Percentiles rank a stretch among this genome's conserved stretches.
phyloP scores from a whole-genome alignment of 1,140 invertebrate genomes.

The Coboldia fuscipes region DNA sequence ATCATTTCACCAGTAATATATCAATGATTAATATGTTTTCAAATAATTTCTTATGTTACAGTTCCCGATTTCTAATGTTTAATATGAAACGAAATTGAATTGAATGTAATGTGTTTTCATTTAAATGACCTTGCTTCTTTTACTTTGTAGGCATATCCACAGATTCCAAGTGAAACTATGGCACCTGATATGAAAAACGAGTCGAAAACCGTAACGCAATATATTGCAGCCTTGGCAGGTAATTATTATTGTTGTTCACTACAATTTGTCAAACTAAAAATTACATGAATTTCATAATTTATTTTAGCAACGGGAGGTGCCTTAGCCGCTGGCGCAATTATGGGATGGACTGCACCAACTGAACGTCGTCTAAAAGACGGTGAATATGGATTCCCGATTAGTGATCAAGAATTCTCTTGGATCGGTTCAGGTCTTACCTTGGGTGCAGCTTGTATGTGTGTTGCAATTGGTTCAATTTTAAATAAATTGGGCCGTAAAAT shows the following conservation, averaged over 20 bases:
- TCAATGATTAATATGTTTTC: no score
- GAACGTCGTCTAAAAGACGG: slow-evolving; percentile 23
- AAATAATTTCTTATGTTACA: no score
- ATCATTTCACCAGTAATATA: no score
- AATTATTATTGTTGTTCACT: slow-evolving; percentile 5
- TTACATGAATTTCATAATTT: slow-evolving; percentile 4
- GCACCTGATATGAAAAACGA: no score
- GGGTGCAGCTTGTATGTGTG: slow-evolving; percentile 46
- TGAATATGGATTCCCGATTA: slow-evolving; percentile 29
- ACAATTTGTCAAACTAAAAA: not conserved
- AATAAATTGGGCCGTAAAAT: slow-evolving; percentile 52
- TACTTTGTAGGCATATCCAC: no score
- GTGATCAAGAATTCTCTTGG: slow-evolving; percentile 36
- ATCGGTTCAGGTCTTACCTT: slow-evolving; percentile 45
- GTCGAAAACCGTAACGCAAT: slow-evolving; percentile 38
- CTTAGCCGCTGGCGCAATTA: slow-evolving; percentile 30
- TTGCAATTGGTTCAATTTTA: slow-evolving; percentile 47
- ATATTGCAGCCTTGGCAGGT: slow-evolving; percentile 39
- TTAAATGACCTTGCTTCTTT: no score
- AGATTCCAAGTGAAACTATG: no score
- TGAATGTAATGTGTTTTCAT: no score
- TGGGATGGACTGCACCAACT: slow-evolving; percentile 60
- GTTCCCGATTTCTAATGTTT: no score
- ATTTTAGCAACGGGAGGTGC: slow-evolving; percentile 29
- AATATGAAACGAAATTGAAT: no score